Base-by-base conservation (phyloP, 2,113 vertebrate species). In the Notarius lentiginosus region DNA sequence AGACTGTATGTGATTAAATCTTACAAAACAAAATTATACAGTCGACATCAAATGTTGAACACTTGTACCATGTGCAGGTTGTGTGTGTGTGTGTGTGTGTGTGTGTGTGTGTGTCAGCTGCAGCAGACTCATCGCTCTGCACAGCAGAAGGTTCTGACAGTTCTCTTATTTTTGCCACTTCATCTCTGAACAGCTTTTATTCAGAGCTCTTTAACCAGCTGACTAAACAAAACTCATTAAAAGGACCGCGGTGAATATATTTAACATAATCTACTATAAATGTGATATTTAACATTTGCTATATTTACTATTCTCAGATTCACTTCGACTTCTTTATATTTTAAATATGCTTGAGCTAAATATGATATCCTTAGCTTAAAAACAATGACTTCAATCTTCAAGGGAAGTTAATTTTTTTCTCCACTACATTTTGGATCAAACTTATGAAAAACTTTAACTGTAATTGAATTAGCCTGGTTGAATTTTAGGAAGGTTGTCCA, bases 101-200 rank as follows among this genome's bases (percentile, higher is more conserved):
- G 94, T 80, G 84, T 82, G 9, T 95, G 95, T 92, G 63, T 90
- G 85, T 83, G 94, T 94, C 94, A 95, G 93, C 94, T 95, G 93
- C 87, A 63, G 5, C 20, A 18, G 89, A 86, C 88, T 86, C 88
- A 90, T 41, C 22, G 41, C 89, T 88, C 92, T 84, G 90, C 92
- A 92, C 1, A 86, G 89, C 95, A 94, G 92, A 92, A 90, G 94
- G 93, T 92, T 90, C 87, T 94, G 93, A 93, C 94, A 94, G 82
- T 85, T 58, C 34, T 72, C 53, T 75, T 34, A 41, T 61, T 79
- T 63, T 24, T 30, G 30, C 65, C 89, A 88, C 88, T 91, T 88
- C 88, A 88, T 82, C 24, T 82, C 51, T 86, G 72, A 72, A 87
- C 55, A 49, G 17, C 85, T 76, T 79, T 73, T 83, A 87, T 66